These are phyloP conservation scores for Xerus rutilus DNA, from an alignment of 2,797 vertebrate genomes.

Conservation along the genomic window DNA sequence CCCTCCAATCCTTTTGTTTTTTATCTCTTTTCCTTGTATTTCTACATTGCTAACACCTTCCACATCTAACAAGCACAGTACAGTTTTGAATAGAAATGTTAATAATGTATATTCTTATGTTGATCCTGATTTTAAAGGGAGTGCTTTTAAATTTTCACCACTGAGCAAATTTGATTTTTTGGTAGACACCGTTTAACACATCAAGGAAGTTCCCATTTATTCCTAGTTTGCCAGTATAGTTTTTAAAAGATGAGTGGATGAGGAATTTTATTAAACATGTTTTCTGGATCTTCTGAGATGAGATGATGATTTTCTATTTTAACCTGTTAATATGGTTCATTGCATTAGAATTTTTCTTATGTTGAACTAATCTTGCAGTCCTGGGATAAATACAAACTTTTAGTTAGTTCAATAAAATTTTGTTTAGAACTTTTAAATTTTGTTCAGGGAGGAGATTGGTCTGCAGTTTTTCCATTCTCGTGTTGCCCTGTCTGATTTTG, in stretches of 20 bases:
- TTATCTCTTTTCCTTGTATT: conserved; percentile 33
- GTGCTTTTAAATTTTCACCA: conserved; percentile 49
- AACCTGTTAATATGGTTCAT: conserved; percentile 21
- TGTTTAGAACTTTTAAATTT: conserved; percentile 56
- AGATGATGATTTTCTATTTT: conserved; percentile 40
- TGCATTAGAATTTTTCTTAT: conserved; percentile 18
- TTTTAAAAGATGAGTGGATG: not conserved
- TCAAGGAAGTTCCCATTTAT: conserved; percentile 34
- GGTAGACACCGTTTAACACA: not conserved
- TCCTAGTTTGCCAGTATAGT: conserved; percentile 31
- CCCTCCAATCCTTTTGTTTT: not conserved
- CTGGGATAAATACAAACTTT: conserved; percentile 16
- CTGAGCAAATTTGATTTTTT: conserved; percentile 39
- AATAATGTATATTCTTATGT: not conserved
- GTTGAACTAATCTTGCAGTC: conserved; percentile 15
- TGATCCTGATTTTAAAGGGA: conserved; percentile 53
- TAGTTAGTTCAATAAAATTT: conserved; percentile 54
- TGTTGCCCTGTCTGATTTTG: conserved; percentile 43
- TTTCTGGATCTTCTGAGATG: conserved; percentile 43
- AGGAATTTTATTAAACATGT: conserved; percentile 40
- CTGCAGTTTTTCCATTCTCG: conserved; percentile 34
- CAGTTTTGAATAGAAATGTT: conserved; percentile 27
- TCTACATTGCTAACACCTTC: not conserved
- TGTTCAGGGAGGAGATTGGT: conserved; percentile 51
- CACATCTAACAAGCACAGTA: not conserved